Evolutionary conservation across 2,797 vertebrate genomes (phyloP).

Genomic region (Mus spretus): DNA sequence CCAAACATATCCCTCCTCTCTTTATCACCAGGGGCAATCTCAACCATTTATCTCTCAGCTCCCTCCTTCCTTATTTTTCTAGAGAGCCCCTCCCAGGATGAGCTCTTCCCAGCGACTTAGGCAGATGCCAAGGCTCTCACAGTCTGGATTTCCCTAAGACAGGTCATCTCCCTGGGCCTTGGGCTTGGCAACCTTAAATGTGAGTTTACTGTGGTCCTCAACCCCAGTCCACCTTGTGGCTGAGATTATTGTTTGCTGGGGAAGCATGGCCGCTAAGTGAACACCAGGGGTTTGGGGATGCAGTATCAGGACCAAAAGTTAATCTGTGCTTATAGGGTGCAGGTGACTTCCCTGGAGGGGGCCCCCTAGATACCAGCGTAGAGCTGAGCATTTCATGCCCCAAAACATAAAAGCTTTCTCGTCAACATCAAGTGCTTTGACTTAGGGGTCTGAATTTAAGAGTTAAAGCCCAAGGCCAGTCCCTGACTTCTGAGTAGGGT

Average conservation of each 20-base stretch:
- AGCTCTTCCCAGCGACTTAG: neutral
- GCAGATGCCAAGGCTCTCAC: neutral
- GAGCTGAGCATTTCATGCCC: neutral
- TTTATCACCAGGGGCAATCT: neutral
- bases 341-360: neutral
- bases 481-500: neutral
- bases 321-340: neutral
- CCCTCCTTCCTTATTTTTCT: fast-evolving
- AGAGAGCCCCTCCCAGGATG: neutral
- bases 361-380: neutral
- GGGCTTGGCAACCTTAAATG: neutral
- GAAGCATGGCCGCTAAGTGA: neutral
- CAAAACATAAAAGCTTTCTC: neutral
- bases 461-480: neutral
- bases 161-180: fast-evolving
- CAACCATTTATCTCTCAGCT: fast-evolving
- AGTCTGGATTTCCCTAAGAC: neutral
- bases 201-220: neutral
- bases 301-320: neutral
- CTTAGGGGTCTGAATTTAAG: neutral
- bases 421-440: neutral
- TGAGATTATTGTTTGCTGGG: neutral
- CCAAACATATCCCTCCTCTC: too few relatives aligned
- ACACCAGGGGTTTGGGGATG: fast-evolving
- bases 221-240: neutral